Evolutionary conservation across 2,888 invertebrate species (phyloP).

Genomic region (Lasioglossum figueresi): DNA sequence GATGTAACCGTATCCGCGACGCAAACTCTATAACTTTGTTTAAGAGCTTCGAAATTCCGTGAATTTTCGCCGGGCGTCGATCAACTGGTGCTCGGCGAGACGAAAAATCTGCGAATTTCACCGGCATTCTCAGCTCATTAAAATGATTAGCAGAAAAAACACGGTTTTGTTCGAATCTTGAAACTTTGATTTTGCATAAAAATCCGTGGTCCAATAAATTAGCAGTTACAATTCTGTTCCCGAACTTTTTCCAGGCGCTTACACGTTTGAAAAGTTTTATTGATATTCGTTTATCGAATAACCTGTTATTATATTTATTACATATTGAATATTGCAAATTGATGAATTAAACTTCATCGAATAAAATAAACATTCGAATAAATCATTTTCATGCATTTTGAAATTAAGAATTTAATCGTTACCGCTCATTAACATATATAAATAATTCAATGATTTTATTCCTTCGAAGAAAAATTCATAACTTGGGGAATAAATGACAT

Average conservation of each 20-base stretch:
- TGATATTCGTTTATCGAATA: background rate
- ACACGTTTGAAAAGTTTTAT: background rate
- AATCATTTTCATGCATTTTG: background rate
- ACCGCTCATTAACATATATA: background rate
- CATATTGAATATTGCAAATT: background rate
- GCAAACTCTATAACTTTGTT: slow-evolving; percentile 34
- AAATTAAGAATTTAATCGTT: background rate
- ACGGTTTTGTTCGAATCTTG: too few species aligned
- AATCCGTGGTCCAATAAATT: background rate
- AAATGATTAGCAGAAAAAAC: too few species aligned
- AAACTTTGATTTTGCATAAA: background rate
- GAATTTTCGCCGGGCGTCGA: slow-evolving; percentile 41
- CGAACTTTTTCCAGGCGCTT: too few species aligned
- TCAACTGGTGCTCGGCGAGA: slow-evolving; percentile 17
- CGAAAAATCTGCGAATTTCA: background rate
- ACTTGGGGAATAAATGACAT: background rate
- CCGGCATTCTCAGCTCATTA: too few species aligned
- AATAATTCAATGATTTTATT: background rate
- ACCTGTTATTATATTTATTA: background rate
- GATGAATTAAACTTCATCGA: background rate
- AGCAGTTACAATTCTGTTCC: too few species aligned
- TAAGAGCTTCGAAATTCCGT: slow-evolving; percentile 39
- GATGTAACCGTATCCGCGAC: slow-evolving; percentile 33
- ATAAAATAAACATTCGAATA: too few species aligned
- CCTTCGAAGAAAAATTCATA: background rate